Percentiles rank a stretch among this genome's conserved stretches.
phyloP scores from a whole-genome alignment of 1,140 invertebrate genomes.

The Adelges cooleyi region DNA sequence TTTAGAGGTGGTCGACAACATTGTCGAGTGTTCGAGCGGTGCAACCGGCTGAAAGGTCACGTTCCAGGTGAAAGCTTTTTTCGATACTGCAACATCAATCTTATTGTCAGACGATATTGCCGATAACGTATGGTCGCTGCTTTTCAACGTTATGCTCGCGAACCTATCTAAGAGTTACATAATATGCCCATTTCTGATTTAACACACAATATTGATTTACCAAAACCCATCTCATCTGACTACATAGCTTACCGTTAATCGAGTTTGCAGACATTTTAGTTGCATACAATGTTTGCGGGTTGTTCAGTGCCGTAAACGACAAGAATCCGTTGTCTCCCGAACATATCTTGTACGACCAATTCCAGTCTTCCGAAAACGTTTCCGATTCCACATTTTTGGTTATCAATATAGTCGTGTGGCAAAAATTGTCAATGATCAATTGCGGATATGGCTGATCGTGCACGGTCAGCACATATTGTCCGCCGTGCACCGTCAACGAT shows the following conservation, averaged over 20 bases:
- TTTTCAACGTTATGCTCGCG: slow-evolving; percentile 27
- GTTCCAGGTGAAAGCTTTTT: slow-evolving; percentile 31
- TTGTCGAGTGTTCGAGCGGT: slow-evolving; percentile 32
- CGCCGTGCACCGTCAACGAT: slow-evolving; percentile 42
- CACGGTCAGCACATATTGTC: slow-evolving; percentile 46
- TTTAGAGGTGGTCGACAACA: no score
- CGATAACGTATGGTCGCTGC: slow-evolving; percentile 30
- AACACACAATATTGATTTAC: no score
- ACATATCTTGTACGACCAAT: background rate
- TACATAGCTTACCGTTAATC: background rate
- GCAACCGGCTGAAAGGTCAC: slow-evolving; percentile 31
- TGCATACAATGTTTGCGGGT: background rate
- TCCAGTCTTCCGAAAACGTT: slow-evolving; percentile 19
- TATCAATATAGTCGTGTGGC: slow-evolving; percentile 24
- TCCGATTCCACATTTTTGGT: no score
- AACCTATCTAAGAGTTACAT: slow-evolving; percentile 31
- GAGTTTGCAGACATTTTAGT: background rate
- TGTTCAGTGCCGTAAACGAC: background rate
- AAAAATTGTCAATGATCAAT: slow-evolving; percentile 43
- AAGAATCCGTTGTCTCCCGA: background rate
- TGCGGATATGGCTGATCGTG: slow-evolving; percentile 48
- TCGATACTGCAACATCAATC: slow-evolving; percentile 30
- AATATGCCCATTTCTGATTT: no score
- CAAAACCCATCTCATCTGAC: no score
- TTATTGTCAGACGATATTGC: slow-evolving; percentile 30